Base-by-base conservation (phyloP, 1,140 invertebrate species). In the Monomorium pharaonis region DNA sequence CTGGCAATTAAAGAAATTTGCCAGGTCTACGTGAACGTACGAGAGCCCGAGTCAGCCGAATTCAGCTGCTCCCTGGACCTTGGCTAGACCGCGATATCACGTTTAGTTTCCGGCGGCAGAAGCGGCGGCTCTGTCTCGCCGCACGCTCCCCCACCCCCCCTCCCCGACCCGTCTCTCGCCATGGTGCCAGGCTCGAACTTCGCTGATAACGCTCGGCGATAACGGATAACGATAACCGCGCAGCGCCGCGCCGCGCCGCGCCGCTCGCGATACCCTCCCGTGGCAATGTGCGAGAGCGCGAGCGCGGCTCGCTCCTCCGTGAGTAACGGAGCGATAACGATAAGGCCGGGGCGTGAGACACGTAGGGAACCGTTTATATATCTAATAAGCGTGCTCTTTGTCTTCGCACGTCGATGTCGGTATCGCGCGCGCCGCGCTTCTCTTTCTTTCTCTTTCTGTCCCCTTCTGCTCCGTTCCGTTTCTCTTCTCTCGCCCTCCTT, bases 241-340 rank as follows among this genome's bases (percentile, higher is more conserved):
- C n/a, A n/a, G n/a, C n/a, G n/a, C n/a, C n/a, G n/a, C n/a, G n/a
- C n/a, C n/a, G n/a, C n/a, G n/a, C 88, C 86, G 87, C 47, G 62
- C 77, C 33, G 78, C 67, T 81, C 67, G 89, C 89, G 88, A 93
- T 92, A 92, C 86, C n/a, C n/a, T 87, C 91, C 63, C 65, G 78
- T 54, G 33, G 88, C 90, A 91, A 91, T 42, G 86, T 88, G 78
- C 63, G 88, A 90, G 92, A 92, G 16, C 89, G 88, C 89, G 89
- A 78, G 92, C 87, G 90, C 88, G 88, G 91, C 83, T 87, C 69
- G 49, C 76, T 86, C 47, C 21, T 90, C 86, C 92, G 90, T 94
- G 93, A 94, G 92, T 93, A 94, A 94, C 92, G 93, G 76, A 51
- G 87, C 91, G 93, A 93, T 93, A 91, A 88, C 89, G 93, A 94